These are phyloP conservation scores for Lepus americanus DNA, from an alignment of 2,113 vertebrate genomes.

Conservation along the genomic window DNA sequence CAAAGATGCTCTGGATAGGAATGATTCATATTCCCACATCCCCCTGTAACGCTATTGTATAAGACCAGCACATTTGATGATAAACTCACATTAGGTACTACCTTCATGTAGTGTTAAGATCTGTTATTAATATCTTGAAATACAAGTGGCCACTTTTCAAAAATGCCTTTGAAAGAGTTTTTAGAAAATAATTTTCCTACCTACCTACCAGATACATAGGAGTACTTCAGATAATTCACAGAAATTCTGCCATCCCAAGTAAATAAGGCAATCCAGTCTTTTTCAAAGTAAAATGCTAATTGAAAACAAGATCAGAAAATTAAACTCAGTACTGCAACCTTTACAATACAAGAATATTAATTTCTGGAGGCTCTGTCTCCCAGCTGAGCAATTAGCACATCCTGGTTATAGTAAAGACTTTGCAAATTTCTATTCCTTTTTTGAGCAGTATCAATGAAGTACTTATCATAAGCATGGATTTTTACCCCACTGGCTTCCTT, in stretches of 20 bases:
- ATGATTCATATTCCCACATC: neutral
- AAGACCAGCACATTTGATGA: neutral
- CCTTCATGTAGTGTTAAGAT: neutral
- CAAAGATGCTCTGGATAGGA: neutral
- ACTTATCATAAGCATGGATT: conserved; percentile 42
- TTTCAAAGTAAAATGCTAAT: neutral
- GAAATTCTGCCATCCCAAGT: neutral
- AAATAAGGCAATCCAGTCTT: neutral
- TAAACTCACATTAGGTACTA: neutral
- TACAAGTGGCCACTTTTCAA: neutral
- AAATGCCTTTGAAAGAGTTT: neutral
- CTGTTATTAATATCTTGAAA: neutral
- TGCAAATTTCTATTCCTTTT: conserved; percentile 46
- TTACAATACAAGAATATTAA: neutral
- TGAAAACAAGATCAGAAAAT: conserved; percentile 44
- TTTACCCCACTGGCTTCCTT: conserved; percentile 26
- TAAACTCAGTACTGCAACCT: neutral
- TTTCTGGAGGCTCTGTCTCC: neutral
- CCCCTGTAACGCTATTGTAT: neutral
- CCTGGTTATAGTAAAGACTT: neutral
- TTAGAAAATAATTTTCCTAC: neutral
- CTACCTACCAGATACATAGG: neutral
- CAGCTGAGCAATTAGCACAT: conserved; percentile 21
- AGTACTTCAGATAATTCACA: neutral
- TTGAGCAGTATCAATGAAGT: conserved; percentile 16